Percentiles rank a stretch among this genome's conserved stretches.
Conservation (phyloP, 2,888 invertebrate species). For the Metalampra italica region DNA sequence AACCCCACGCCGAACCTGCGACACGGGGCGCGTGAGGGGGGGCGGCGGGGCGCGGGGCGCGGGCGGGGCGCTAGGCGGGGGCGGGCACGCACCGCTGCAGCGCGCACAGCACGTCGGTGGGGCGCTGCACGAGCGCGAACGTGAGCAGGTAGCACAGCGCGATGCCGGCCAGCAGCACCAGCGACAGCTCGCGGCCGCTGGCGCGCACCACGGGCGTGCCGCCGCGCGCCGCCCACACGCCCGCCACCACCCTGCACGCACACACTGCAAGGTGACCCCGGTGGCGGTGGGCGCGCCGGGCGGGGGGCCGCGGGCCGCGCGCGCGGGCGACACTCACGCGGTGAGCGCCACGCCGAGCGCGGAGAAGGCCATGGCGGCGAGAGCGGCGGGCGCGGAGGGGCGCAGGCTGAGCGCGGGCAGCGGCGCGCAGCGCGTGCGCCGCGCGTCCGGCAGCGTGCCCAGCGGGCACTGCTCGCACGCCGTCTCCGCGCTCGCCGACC, state of each 20-base stretch:
- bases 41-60: slow-evolving; percentile 17
- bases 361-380: slow-evolving; percentile 93
- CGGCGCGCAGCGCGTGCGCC: slow-evolving; percentile 83
- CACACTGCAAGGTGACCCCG: background rate
- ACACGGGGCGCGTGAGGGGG: background rate
- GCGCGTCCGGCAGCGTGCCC: slow-evolving; percentile 88
- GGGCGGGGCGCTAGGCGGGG: background rate
- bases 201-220: slow-evolving; percentile 97
- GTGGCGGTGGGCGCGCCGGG: background rate
- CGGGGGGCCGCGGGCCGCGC: background rate
- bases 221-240: slow-evolving; percentile 89
- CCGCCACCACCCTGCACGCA: slow-evolving; percentile 79
- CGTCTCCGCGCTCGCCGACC: slow-evolving; percentile 87
- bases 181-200: slow-evolving; percentile 92
- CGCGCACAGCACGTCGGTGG: slow-evolving; percentile 92
- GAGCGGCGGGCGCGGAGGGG: slow-evolving; percentile 90
- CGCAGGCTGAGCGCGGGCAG: slow-evolving; percentile 90
- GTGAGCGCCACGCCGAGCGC: slow-evolving; percentile 90
- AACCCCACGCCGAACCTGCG: slow-evolving; percentile 90
- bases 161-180: slow-evolving; percentile 93
- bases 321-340: slow-evolving; percentile 51
- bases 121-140: slow-evolving; percentile 91
- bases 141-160: slow-evolving; percentile 95
- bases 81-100: slow-evolving; percentile 84
- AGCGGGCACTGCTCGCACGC: slow-evolving; percentile 88